These are phyloP conservation scores for Pocota personata DNA, from an alignment of 2,888 invertebrate species.

Conservation along the genomic window DNA sequence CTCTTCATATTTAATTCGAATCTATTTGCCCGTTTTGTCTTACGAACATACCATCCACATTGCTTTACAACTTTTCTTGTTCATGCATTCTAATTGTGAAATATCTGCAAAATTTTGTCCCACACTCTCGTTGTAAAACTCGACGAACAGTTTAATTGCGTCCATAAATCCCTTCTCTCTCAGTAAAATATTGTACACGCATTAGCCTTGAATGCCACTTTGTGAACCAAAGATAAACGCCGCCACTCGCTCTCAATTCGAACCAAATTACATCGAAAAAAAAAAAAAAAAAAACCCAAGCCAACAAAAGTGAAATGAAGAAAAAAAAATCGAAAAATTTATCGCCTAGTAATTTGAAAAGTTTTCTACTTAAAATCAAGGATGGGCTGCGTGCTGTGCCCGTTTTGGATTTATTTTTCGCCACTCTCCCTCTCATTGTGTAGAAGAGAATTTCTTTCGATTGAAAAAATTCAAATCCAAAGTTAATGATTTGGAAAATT, in stretches of 20 bases:
- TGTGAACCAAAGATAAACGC: conserved; percentile 31
- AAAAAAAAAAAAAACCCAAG: conserved; percentile 24
- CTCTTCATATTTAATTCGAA: not conserved
- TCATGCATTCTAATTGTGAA: conserved; percentile 58
- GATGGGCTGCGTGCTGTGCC: conserved; percentile 19
- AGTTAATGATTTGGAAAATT: conserved; percentile 78
- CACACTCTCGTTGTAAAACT: not conserved
- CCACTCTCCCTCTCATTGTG: not conserved
- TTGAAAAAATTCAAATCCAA: conserved; percentile 77
- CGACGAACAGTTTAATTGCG: conserved; percentile 48
- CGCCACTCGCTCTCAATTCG: conserved; percentile 20
- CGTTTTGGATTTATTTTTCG: not conserved
- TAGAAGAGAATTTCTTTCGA: conserved; percentile 45
- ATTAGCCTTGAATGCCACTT: conserved; percentile 29
- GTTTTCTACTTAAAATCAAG: conserved; percentile 71
- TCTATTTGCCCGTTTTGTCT: not conserved
- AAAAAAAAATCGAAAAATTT: conserved; percentile 61
- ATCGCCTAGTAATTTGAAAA: conserved; percentile 74
- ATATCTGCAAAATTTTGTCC: conserved; percentile 37
- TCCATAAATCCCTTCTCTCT: conserved; percentile 40
- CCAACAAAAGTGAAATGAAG: conserved; percentile 20
- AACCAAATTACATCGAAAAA: conserved; percentile 15
- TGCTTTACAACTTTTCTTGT: conserved; percentile 31
- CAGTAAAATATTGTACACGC: conserved; percentile 34
- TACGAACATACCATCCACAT: not conserved